Evolutionary conservation across 2,888 invertebrate species (phyloP), one percentile per base, ranked within the genome.

Genomic region (Pseudanteris insignis): DNA sequence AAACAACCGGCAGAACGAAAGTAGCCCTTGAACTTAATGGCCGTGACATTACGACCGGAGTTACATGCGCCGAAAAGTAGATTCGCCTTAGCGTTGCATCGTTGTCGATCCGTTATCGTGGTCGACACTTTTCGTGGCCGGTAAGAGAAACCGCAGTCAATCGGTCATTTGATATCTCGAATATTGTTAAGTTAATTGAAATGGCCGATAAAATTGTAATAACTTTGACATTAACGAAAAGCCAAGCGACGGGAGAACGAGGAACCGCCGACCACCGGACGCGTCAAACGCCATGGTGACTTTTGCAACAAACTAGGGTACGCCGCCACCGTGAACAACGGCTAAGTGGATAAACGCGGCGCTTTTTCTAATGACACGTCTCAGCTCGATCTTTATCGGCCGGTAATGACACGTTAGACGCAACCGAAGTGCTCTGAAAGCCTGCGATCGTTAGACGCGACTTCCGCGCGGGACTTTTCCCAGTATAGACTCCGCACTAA

Each of bases 111-210:
- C 32, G 29, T 46, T 43, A 41, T 26, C n/a, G 25, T 4, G n/a
- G 46, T 66, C 65, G 58, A 68, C 67, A 70, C 51, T 53, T 48
- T 53, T 51, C 38, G 54, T 54, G 50, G 65, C 32, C 33, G n/a
- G 13, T 12, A 70, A 59, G 37, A 54, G 68, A 28, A 30, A 66
- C 61, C 65, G 70, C 71, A 71, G 70, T 24, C 71, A 65, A 71
- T 67, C 71, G 67, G 65, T 53, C 53, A 62, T 62, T 66, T 65
- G 48, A 66, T 68, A 72, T 73, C 73, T 66, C 68, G 67, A 67
- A 71, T 67, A 74, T 73, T 74, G 74, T 74, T 69, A 63, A 68
- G 72, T 72, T 74, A 74, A 74, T 74, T 74, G 73, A 69, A 70
- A 70, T 66, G 60, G 58, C 57, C 55, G 74, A 74, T 74, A 73